phyloP scores from a whole-genome alignment of 2,797 vertebrate genomes.

The Echeneis naucrates region DNA sequence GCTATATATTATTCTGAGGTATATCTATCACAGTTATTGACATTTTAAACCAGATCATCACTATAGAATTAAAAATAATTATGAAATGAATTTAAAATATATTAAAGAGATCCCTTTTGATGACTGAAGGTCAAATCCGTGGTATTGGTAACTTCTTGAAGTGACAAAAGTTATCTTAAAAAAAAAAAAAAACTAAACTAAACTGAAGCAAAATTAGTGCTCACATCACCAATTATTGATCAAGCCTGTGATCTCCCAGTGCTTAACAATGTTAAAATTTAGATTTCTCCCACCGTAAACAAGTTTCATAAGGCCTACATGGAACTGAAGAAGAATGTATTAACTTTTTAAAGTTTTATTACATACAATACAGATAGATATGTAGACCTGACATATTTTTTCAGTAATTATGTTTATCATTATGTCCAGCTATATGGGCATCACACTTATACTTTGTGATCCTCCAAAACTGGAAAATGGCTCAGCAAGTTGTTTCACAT shows the following conservation, averaged over 20 bases:
- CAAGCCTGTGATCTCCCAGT: slow-evolving; percentile 8
- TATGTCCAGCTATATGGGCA: no score
- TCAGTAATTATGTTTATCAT: no score
- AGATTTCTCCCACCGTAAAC: not conserved
- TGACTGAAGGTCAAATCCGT: not conserved
- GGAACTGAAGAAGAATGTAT: not conserved
- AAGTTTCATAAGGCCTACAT: slow-evolving; percentile 7
- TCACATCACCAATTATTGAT: slow-evolving; percentile 46
- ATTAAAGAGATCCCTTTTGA: not conserved
- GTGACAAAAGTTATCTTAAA: not conserved
- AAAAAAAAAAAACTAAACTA: not conserved
- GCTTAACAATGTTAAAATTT: slow-evolving; percentile 2
- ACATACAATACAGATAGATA: not conserved
- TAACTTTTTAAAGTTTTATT: slow-evolving; percentile 6
- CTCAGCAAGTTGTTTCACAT: not conserved
- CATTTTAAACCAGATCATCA: not conserved
- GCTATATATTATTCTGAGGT: not conserved
- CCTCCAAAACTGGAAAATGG: slow-evolving; percentile 14
- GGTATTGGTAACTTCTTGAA: not conserved
- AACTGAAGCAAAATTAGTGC: slow-evolving; percentile 23
- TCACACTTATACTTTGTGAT: slow-evolving; percentile 14
- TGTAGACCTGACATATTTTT: not conserved
- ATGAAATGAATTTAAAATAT: not conserved
- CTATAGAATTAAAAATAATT: not conserved
- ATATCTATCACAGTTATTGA: not conserved